These are phyloP conservation scores for Otus sunia DNA, from an alignment of 2,113 vertebrate species.

Conservation along the genomic window DNA sequence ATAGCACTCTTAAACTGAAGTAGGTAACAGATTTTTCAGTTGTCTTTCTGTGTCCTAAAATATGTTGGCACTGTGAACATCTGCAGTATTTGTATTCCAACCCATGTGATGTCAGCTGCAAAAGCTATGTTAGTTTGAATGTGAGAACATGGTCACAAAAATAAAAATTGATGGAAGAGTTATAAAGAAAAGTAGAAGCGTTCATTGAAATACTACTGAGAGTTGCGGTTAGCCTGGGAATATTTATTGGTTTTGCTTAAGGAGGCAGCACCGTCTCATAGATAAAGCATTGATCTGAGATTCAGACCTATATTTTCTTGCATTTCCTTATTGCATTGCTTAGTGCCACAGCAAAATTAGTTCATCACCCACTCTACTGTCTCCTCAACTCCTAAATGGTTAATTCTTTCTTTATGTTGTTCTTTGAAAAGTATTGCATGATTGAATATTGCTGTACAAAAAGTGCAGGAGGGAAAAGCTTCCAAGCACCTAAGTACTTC, in stretches of 20 bases:
- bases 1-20: not conserved
- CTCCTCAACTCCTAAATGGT: not conserved
- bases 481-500: not conserved
- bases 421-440: not conserved
- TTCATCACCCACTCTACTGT: not conserved
- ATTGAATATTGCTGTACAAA: not conserved
- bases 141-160: slow-evolving; percentile 11
- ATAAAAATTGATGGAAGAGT: not conserved
- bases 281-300: not conserved
- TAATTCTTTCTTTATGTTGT: not conserved
- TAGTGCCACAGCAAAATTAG: not conserved
- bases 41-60: not conserved
- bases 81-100: not conserved
- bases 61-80: not conserved
- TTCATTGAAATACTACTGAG: not conserved
- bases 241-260: not conserved
- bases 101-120: not conserved
- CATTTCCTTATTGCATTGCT: not conserved
- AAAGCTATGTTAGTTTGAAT: not conserved
- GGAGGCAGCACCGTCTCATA: not conserved
- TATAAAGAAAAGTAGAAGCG: not conserved
- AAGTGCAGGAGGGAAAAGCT: not conserved
- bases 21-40: not conserved
- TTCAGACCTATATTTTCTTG: not conserved
- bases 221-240: not conserved